These are phyloP conservation scores for Halictus quadricinctus DNA, from an alignment of 2,888 invertebrate genomes.

Conservation along the genomic window DNA sequence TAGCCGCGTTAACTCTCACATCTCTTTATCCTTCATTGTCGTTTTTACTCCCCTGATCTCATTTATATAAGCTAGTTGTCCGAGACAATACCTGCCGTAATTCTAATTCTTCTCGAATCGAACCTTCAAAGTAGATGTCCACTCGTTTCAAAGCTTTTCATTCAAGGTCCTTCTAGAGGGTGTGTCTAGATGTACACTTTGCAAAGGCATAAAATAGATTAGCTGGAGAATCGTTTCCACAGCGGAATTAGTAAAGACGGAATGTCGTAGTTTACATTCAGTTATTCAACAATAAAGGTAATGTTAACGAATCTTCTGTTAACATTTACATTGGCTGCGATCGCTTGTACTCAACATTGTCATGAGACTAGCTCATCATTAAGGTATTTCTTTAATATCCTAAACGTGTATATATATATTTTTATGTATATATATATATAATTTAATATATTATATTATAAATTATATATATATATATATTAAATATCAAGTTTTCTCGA, in stretches of 20 bases:
- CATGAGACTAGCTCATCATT: conserved; percentile 77
- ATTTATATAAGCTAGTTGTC: conserved; percentile 59
- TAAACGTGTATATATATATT: conserved; percentile 53
- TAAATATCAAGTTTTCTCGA: conserved; percentile 66
- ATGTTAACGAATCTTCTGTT: conserved; percentile 61
- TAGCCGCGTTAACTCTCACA: conserved; percentile 72
- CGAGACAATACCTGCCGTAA: conserved; percentile 56
- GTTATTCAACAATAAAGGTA: conserved; percentile 65
- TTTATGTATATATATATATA: conserved; percentile 40
- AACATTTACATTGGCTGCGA: conserved; percentile 65
- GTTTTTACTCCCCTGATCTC: conserved; percentile 53
- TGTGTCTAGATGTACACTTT: conserved; percentile 59
- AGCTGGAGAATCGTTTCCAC: conserved; percentile 66
- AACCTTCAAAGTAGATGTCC: conserved; percentile 62
- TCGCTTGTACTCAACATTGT: conserved; percentile 79
- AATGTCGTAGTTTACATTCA: conserved; percentile 63
- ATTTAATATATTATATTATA: conserved; percentile 4
- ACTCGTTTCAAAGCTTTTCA: conserved; percentile 52
- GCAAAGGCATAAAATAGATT: conserved; percentile 68
- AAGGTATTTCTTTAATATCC: conserved; percentile 63
- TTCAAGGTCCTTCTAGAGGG: conserved; percentile 53
- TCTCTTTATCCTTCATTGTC: conserved; percentile 60
- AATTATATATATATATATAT: conserved; percentile 48
- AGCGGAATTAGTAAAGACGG: conserved; percentile 70
- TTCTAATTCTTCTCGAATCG: conserved; percentile 59